These are phyloP conservation scores for Globodera rostochiensis DNA, from an alignment of 1,140 invertebrate genomes.

Conservation along the genomic window DNA sequence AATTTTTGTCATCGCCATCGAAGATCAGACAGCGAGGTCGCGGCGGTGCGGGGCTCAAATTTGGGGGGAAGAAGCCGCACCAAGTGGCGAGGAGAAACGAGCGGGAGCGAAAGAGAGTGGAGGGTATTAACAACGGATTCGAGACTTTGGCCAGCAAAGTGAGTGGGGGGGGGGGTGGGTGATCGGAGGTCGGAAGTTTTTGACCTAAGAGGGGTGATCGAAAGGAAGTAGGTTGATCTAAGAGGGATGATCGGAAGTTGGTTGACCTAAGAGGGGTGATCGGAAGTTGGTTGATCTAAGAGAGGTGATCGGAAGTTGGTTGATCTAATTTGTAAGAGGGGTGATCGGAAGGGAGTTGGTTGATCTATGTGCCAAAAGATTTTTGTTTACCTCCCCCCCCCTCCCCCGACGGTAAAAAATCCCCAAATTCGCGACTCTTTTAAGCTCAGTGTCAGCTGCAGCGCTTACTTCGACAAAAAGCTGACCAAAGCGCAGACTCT, in stretches of 20 bases:
- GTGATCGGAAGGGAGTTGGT: too few species aligned
- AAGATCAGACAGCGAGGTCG: conserved; percentile 1
- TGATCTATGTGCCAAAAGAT: too few species aligned
- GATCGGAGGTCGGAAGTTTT: too few species aligned
- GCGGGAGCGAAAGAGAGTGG: conserved; percentile 46
- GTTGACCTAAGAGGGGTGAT: too few species aligned
- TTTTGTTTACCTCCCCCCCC: too few species aligned
- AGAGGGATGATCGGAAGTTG: neutral
- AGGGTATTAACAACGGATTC: conserved; percentile 46
- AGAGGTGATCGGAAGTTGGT: too few species aligned
- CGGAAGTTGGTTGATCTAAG: too few species aligned
- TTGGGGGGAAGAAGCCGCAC: conserved; percentile 47
- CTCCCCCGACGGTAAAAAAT: too few species aligned
- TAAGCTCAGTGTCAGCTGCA: conserved; percentile 5
- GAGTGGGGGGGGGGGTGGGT: neutral
- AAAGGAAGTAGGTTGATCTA: neutral
- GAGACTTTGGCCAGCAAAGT: conserved; percentile 39
- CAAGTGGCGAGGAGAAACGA: conserved; percentile 53
- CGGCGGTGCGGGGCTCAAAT: conserved; percentile 13
- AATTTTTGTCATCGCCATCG: neutral
- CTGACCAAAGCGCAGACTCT: conserved; percentile 52
- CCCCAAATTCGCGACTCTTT: neutral
- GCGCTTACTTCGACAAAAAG: conserved; percentile 42
- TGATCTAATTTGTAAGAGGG: too few species aligned
- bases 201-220: neutral